Evolutionary conservation across 2,113 vertebrate species (phyloP), one percentile per base, ranked within the genome.

Genomic region (Beaufortia kweichowensis): DNA sequence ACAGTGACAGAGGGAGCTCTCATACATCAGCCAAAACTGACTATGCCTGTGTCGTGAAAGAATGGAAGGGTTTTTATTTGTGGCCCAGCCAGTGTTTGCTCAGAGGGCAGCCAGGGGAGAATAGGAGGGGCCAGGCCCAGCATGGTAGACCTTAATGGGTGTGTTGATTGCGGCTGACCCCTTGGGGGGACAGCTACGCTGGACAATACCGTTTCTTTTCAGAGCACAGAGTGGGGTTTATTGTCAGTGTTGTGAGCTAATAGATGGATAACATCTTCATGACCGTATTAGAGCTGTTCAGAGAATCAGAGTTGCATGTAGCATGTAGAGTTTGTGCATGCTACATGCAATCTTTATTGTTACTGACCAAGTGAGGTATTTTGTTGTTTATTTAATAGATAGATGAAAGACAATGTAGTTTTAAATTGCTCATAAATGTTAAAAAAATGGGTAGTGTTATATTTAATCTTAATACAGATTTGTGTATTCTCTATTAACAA

Each of bases 41-140:
- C 85, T 86, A 35, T 33, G 59, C 56, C 72, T 78, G 80, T 85
- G 76, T 84, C 77, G 64, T 65, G 46, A 77, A 57, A 84, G 67
- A 85, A 86, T 81, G 31, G 65, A 61, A 39, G 59, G 35, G 28
- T 21, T 63, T 80, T 79, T 80, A 88, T 88, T 81, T 87, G 84
- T 86, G 79, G 73, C 74, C 19, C 41, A 56, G 63, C 76, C 75
- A 81, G 63, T 83, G 67, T 85, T 84, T 84, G 83, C 80, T 75
- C 78, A 82, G 46, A 84, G 39, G 46, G 70, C 79, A 72, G 56
- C 15, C 56, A 55, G 78, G 64, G 78, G 66, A 50, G 24, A 26
- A 28, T 74, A 72, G 79, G 35, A 46, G 50, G 43, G 71, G 15
- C 14, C n/a, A 14, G 14, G 23, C 21, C 15, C 70, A 73, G 81